phyloP scores from a whole-genome alignment of 2,113 vertebrate genomes.

The Hemichromis elongatus region DNA sequence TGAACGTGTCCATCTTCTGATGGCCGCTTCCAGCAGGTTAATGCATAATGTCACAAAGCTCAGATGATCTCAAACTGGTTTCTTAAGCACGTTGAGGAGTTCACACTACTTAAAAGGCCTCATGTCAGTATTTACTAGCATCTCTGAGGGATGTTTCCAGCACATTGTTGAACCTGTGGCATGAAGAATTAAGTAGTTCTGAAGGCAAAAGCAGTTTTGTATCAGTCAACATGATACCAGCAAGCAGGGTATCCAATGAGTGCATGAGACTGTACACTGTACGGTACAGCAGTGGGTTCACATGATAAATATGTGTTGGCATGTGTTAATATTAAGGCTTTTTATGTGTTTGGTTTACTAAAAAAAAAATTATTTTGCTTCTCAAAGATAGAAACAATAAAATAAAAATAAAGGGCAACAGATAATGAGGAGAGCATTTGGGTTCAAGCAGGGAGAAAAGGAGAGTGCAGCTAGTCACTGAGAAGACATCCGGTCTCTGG shows the following conservation, averaged over 20 bases:
- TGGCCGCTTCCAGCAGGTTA: background rate
- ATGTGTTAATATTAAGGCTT: accelerated
- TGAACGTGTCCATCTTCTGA: background rate
- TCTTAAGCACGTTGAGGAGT: background rate
- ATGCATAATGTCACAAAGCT: background rate
- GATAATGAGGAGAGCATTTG: background rate
- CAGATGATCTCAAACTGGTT: background rate
- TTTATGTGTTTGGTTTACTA: background rate
- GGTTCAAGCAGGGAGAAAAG: background rate
- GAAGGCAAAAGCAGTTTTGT: background rate
- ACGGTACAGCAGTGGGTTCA: background rate
- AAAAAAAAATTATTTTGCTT: background rate
- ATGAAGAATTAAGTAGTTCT: background rate
- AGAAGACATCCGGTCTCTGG: slow-evolving; percentile 60
- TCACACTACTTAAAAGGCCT: background rate
- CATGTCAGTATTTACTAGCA: background rate
- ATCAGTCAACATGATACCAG: background rate
- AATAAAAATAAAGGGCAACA: background rate
- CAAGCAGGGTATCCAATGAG: background rate
- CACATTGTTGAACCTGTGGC: background rate
- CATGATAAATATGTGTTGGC: background rate
- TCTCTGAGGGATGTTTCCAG: background rate
- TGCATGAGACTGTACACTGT: background rate
- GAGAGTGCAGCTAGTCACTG: slow-evolving; percentile 40
- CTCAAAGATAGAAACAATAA: background rate